Evolutionary conservation across 30 jellyfish, hydroid and myxozoan genomes (phyloP).

Genomic region (Aurelia sp.): DNA sequence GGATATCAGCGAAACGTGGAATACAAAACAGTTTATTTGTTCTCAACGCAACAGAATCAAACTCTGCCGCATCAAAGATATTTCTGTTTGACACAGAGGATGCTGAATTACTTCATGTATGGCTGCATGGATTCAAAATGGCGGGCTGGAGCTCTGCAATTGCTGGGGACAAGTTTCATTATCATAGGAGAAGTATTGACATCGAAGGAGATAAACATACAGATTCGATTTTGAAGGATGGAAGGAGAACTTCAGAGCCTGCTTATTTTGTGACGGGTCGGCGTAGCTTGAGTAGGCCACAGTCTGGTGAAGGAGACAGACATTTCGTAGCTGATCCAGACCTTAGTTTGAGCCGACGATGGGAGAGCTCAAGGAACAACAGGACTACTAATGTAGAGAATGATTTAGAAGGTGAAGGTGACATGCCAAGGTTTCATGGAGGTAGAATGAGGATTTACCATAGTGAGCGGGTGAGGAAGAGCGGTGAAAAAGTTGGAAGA

Average conservation of each 20-base stretch:
- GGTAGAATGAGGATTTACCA: background rate
- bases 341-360: background rate
- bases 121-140: constrained; percentile 56
- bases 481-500: background rate
- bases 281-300: background rate
- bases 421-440: background rate
- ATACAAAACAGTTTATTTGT: constrained; percentile 26
- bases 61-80: constrained; percentile 18
- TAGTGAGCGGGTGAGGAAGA: background rate
- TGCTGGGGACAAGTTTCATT: constrained; percentile 32
- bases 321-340: too few species aligned
- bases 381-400: background rate
- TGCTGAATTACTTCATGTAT: constrained; percentile 22
- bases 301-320: constrained; percentile 1
- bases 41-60: constrained; percentile 27
- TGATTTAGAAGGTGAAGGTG: background rate
- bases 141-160: constrained; percentile 68
- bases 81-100: constrained; percentile 54
- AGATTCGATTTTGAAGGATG: constrained; percentile 16
- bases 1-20: constrained; percentile 55
- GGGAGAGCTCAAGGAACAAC: background rate
- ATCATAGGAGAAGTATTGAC: constrained; percentile 26
- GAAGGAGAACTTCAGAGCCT: constrained; percentile 34
- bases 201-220: background rate
- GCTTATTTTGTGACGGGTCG: constrained; percentile 22